Conservation (phyloP, 2,888 invertebrate genomes). For the Sisyra nigra region DNA sequence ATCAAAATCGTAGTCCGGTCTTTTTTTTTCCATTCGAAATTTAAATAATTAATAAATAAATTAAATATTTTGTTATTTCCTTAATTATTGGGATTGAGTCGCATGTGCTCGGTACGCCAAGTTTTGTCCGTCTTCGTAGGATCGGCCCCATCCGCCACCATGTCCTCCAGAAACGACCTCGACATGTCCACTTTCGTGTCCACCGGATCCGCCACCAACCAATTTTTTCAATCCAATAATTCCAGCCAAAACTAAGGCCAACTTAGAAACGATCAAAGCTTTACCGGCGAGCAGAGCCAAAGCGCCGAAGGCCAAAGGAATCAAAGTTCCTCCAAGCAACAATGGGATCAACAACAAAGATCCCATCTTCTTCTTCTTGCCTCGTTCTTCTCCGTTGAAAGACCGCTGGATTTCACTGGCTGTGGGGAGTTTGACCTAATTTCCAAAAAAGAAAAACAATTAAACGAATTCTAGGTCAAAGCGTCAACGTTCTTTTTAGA, state of each 20-base stretch:
- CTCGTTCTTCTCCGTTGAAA: conserved; percentile 44
- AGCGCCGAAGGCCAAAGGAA: conserved; percentile 69
- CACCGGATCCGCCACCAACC: conserved; percentile 40
- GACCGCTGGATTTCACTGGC: conserved; percentile 42
- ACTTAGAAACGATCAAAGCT: conserved; percentile 68
- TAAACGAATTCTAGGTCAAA: too few relatives aligned
- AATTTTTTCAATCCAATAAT: conserved; percentile 77
- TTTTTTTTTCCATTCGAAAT: too few relatives aligned
- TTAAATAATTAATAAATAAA: background rate
- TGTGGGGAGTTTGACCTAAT: conserved; percentile 56
- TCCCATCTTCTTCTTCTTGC: conserved; percentile 56
- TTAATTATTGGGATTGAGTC: conserved; percentile 17
- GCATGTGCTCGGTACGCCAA: conserved; percentile 38
- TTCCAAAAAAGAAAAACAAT: too few relatives aligned
- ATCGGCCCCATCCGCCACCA: conserved; percentile 58
- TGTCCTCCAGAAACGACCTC: conserved; percentile 49
- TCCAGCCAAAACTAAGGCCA: conserved; percentile 65
- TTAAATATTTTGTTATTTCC: background rate
- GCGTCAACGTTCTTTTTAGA: background rate
- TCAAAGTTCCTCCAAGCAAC: conserved; percentile 62
- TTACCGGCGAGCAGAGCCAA: conserved; percentile 70
- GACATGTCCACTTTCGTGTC: conserved; percentile 49
- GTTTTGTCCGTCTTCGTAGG: conserved; percentile 34
- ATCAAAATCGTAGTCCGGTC: background rate
- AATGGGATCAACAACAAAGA: conserved; percentile 63